A percentile compares a stretch with the other conserved stretches of the same genome.
These are phyloP conservation scores for Halcyon badia DNA, from an alignment of 2,797 vertebrate genomes.

Conservation along the genomic window DNA sequence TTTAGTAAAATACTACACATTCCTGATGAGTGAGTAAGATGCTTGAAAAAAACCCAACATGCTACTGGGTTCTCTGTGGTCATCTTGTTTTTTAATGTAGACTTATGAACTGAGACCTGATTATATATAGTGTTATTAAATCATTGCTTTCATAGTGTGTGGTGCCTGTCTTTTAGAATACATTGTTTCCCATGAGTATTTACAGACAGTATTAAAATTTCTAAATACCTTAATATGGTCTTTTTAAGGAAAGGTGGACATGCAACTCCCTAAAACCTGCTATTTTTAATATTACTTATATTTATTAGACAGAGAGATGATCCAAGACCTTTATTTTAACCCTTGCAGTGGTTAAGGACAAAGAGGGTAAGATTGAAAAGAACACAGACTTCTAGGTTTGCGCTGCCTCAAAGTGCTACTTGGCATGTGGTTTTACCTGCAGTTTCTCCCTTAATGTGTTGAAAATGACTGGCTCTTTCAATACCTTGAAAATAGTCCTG, in stretches of 20 bases:
- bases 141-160: neutral
- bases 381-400: neutral
- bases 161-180: neutral
- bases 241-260: neutral
- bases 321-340: neutral
- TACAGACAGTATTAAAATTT: rapidly evolving
- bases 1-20: slow-evolving; percentile 77
- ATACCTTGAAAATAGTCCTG: neutral
- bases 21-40: slow-evolving; percentile 76
- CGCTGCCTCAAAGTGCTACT: neutral
- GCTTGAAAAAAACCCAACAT: slow-evolving; percentile 54
- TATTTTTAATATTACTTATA: neutral
- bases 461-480: neutral
- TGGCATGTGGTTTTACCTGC: neutral
- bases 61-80: slow-evolving; percentile 62
- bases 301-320: neutral
- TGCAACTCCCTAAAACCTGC: neutral
- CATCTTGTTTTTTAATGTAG: slow-evolving; percentile 70
- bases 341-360: neutral
- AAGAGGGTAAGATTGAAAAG: neutral
- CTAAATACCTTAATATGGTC: neutral
- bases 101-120: slow-evolving; percentile 8
- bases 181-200: neutral
- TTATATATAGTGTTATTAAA: neutral
- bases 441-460: neutral